phyloP scores from a whole-genome alignment of 2,888 invertebrate genomes.

The Hemaris fuciformis region DNA sequence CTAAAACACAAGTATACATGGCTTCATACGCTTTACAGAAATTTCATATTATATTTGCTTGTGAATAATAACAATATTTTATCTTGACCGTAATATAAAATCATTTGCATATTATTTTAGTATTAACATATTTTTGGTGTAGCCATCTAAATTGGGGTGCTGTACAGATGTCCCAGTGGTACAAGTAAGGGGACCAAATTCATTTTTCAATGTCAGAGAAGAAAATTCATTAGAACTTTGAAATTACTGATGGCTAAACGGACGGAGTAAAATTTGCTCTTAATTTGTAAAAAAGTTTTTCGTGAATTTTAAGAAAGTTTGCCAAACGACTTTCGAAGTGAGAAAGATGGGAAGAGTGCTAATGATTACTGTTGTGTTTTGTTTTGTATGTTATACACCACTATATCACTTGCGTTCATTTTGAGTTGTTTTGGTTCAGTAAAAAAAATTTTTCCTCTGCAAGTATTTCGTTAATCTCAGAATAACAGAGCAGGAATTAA shows the following conservation, averaged over 20 bases:
- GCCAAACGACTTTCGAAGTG: constrained; percentile 74
- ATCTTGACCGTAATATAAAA: constrained; percentile 7
- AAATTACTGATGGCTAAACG: constrained; percentile 81
- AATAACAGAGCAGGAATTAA: too few species aligned
- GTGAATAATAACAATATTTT: constrained; percentile 28
- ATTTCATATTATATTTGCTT: neutral
- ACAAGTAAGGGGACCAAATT: constrained; percentile 68
- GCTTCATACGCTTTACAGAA: neutral
- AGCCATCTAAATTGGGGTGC: constrained; percentile 31
- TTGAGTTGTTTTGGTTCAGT: too few species aligned
- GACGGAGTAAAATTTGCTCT: constrained; percentile 79
- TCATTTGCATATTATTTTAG: constrained; percentile 8
- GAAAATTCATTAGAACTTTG: constrained; percentile 81
- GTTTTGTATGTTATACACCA: too few species aligned
- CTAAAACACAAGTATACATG: neutral
- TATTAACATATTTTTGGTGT: constrained; percentile 2
- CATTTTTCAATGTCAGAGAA: constrained; percentile 80
- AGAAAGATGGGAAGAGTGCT: constrained; percentile 72
- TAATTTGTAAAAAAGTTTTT: constrained; percentile 80
- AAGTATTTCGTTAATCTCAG: too few species aligned
- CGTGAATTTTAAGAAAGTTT: constrained; percentile 70
- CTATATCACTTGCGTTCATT: too few species aligned
- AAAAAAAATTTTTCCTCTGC: too few species aligned
- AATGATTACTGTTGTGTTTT: constrained; percentile 72
- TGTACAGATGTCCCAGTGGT: constrained; percentile 59